These are phyloP conservation scores for Trinorchestia longiramus DNA, from an alignment of 1,140 invertebrate species.

Conservation along the genomic window DNA sequence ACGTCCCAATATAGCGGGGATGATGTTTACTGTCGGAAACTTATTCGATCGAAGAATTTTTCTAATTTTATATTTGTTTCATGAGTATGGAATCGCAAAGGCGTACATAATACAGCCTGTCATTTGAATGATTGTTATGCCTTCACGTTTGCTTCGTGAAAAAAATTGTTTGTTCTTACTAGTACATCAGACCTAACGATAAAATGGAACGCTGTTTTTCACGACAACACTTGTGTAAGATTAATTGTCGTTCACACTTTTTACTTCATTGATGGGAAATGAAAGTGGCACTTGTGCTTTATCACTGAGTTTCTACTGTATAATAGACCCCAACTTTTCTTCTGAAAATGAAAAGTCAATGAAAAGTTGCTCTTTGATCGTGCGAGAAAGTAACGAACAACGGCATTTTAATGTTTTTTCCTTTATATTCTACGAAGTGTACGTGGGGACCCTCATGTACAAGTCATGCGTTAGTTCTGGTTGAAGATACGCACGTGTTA, in stretches of 20 bases:
- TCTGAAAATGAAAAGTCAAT: too few relatives aligned
- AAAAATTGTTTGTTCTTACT: neutral
- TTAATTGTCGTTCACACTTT: neutral
- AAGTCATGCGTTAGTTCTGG: too few relatives aligned
- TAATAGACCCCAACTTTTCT: neutral
- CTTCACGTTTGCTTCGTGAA: neutral
- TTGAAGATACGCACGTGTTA: too few relatives aligned
- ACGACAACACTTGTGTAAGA: too few relatives aligned
- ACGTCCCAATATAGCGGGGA: neutral
- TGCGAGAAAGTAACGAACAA: too few relatives aligned
- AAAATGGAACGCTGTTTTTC: neutral
- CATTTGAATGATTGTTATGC: neutral
- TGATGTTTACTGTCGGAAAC: neutral
- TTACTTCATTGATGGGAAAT: neutral
- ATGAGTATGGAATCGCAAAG: neutral
- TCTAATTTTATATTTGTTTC: neutral
- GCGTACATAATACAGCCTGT: neutral
- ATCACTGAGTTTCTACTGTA: neutral
- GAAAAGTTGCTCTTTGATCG: too few relatives aligned
- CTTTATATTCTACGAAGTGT: too few relatives aligned
- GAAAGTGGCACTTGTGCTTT: neutral
- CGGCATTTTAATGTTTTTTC: too few relatives aligned
- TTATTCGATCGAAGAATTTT: neutral
- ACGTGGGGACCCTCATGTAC: too few relatives aligned
- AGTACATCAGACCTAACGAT: neutral